These are phyloP conservation scores for Stegostoma tigrinum DNA, from an alignment of 2,113 vertebrate species.

Conservation along the genomic window DNA sequence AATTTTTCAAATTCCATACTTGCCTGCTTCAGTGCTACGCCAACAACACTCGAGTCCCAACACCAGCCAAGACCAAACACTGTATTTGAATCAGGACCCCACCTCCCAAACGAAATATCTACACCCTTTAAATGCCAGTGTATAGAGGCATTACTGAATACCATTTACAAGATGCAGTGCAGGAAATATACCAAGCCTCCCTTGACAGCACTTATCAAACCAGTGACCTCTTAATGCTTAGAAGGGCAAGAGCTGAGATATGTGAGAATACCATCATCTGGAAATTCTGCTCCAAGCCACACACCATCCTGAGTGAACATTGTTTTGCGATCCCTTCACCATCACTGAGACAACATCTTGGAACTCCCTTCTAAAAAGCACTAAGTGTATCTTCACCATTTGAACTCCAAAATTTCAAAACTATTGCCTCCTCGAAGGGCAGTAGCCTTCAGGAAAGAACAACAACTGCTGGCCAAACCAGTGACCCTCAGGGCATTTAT, in stretches of 20 bases:
- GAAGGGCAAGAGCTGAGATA: background rate
- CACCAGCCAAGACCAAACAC: background rate
- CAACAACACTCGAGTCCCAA: background rate
- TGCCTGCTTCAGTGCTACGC: background rate
- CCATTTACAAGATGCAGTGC: background rate
- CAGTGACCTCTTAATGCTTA: background rate
- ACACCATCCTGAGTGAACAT: background rate
- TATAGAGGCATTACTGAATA: background rate
- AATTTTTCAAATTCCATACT: background rate
- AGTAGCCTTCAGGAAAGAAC: too few species aligned
- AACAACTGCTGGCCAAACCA: too few species aligned
- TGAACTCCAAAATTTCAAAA: too few species aligned
- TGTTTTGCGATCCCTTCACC: too few species aligned
- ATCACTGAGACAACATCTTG: too few species aligned
- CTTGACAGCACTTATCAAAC: background rate
- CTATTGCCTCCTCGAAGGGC: too few species aligned
- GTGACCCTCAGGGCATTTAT: too few species aligned
- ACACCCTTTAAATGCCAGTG: too few species aligned
- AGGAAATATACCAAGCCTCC: background rate
- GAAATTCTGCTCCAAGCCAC: background rate
- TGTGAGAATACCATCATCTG: background rate
- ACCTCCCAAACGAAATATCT: background rate
- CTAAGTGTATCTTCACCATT: too few species aligned
- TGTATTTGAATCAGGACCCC: background rate
- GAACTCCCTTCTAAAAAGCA: too few species aligned